These are phyloP conservation scores for Netelia virgata DNA, from an alignment of 2,888 invertebrate species.

Conservation along the genomic window DNA sequence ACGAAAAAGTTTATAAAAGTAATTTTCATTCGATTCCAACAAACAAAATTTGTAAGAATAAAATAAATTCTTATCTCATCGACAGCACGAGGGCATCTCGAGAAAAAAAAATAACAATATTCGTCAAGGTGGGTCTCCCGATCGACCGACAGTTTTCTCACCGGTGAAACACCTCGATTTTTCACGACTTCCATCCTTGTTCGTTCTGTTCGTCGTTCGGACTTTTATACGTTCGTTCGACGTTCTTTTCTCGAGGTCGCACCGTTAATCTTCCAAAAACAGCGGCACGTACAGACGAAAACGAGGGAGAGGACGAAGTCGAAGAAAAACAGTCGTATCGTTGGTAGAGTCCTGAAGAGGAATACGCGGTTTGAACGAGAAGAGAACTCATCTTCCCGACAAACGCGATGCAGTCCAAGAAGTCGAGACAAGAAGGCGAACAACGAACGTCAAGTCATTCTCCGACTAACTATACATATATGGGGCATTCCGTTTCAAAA, in stretches of 20 bases:
- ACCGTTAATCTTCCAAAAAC: conserved; percentile 66
- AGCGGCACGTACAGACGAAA: conserved; percentile 3
- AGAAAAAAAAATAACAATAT: not conserved
- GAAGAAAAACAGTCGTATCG: conserved; percentile 60
- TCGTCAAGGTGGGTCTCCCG: conserved; percentile 22
- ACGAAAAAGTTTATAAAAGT: too few relatives aligned
- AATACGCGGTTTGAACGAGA: conserved; percentile 1
- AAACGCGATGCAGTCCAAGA: conserved; percentile 55
- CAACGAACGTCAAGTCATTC: conserved; percentile 64
- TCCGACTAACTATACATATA: conserved; percentile 17
- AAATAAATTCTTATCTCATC: too few relatives aligned
- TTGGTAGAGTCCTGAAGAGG: conserved; percentile 33
- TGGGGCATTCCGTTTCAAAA: not conserved
- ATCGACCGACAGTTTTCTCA: not conserved
- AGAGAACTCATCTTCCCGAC: conserved; percentile 57
- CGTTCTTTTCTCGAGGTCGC: conserved; percentile 52
- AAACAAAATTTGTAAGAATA: too few relatives aligned
- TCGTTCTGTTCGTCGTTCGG: conserved; percentile 2
- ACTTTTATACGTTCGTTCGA: conserved; percentile 19
- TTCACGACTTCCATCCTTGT: conserved; percentile 42
- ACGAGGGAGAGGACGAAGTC: conserved; percentile 15
- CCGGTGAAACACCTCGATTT: conserved; percentile 39
- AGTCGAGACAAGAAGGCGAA: conserved; percentile 44
- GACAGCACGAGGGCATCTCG: too few relatives aligned
- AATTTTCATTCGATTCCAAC: too few relatives aligned